Percentiles rank a stretch among this genome's conserved stretches.
Conservation (phyloP, 2,113 vertebrate species). For the Pelmatolapia mariae region DNA sequence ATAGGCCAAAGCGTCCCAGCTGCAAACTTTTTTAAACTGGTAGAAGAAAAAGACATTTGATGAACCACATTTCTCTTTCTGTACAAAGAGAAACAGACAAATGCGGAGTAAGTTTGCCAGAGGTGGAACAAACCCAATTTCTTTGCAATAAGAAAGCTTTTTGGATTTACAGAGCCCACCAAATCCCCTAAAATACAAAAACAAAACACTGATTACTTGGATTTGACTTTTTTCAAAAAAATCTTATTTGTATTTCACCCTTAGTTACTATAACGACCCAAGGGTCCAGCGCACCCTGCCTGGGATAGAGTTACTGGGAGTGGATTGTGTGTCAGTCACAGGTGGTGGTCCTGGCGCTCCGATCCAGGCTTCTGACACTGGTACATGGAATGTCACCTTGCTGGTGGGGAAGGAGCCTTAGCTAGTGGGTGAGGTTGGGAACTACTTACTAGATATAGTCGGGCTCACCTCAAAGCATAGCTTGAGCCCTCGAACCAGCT, state of each 20-base stretch:
- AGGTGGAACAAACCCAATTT: background rate
- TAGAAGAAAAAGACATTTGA: background rate
- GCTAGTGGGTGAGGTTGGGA: background rate
- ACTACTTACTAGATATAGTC: background rate
- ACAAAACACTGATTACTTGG: background rate
- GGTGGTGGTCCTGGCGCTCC: background rate
- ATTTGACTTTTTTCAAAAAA: background rate
- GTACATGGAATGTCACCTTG: background rate
- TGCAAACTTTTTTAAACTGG: background rate
- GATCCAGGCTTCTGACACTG: background rate
- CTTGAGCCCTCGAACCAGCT: background rate
- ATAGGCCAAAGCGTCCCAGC: background rate
- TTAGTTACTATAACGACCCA: background rate
- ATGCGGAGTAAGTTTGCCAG: accelerated
- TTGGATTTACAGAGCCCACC: background rate
- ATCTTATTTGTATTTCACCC: background rate
- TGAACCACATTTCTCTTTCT: background rate
- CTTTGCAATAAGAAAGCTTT: background rate
- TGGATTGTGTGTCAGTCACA: background rate
- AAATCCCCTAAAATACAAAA: accelerated
- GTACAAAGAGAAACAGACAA: background rate
- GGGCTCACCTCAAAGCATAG: background rate
- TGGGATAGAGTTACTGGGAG: background rate
- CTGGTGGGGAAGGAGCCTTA: background rate
- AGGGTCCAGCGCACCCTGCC: background rate